Evolutionary conservation across 30 jellyfish, hydroid and myxozoan genomes (phyloP).

Genomic region (Pelagia noctiluca): DNA sequence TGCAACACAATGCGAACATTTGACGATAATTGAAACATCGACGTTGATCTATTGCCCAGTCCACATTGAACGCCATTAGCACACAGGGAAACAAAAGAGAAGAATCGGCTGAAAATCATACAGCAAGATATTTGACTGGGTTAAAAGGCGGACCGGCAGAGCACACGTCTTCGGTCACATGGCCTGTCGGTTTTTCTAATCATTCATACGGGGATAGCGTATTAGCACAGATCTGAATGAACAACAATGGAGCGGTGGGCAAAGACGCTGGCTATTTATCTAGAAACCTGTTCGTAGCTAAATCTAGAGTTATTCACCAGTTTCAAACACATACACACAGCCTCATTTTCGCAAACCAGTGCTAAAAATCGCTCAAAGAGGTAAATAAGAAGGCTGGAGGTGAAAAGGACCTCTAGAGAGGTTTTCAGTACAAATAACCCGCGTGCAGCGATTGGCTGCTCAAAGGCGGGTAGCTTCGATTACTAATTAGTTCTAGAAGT

Average conservation of each 20-base stretch:
- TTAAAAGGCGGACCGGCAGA: constrained; percentile 47
- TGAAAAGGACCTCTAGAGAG: constrained; percentile 31
- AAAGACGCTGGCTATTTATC: constrained; percentile 69
- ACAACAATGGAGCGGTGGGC: constrained; percentile 77
- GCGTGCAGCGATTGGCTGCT: constrained; percentile 65
- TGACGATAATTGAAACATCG: too few species aligned
- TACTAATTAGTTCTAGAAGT: constrained; percentile 78
- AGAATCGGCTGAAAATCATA: too few species aligned
- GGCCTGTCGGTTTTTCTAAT: constrained; percentile 78
- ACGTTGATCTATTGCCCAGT: too few species aligned
- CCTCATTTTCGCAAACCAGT: constrained; percentile 45
- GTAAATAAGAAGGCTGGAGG: constrained; percentile 3
- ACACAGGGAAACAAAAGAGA: too few species aligned
- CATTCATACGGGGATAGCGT: constrained; percentile 80
- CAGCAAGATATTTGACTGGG: too few species aligned
- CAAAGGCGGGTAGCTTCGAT: constrained; percentile 73
- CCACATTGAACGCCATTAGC: too few species aligned
- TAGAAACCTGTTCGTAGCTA: constrained; percentile 70
- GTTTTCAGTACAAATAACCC: constrained; percentile 45
- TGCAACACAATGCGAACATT: too few species aligned
- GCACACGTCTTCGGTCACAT: constrained; percentile 59
- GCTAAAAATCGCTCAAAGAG: constrained; percentile 51
- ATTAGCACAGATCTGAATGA: constrained; percentile 77
- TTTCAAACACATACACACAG: constrained; percentile 53
- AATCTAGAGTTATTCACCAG: constrained; percentile 69